Evolutionary conservation across 1,140 invertebrate genomes (phyloP).

Genomic region (Papilio aristodemus): DNA sequence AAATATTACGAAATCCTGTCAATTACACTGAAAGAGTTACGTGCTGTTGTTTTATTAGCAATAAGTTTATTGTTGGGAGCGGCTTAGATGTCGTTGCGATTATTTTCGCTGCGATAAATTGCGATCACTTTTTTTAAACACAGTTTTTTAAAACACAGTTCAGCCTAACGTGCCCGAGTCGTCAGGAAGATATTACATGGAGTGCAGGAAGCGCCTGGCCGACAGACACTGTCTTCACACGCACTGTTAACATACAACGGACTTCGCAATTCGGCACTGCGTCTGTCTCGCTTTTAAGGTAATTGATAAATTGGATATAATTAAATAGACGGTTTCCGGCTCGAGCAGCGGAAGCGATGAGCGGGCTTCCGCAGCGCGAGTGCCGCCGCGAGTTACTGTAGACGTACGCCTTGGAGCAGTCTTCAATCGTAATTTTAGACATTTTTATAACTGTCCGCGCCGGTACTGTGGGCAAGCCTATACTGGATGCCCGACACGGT

Average conservation of each 20-base stretch:
- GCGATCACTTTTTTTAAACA: too few relatives aligned
- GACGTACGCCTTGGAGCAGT: not conserved
- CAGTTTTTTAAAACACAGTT: too few relatives aligned
- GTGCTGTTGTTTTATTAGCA: too few relatives aligned
- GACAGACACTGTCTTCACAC: not conserved
- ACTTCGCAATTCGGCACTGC: not conserved
- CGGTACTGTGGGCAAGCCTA: not conserved
- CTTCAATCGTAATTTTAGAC: constrained; percentile 3
- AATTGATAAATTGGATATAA: not conserved
- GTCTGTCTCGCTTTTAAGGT: not conserved
- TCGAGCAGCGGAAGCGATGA: not conserved
- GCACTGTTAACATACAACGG: not conserved
- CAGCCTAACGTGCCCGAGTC: too few relatives aligned
- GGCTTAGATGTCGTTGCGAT: too few relatives aligned
- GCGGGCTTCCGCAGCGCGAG: not conserved
- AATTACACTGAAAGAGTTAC: too few relatives aligned
- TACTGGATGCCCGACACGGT: not conserved
- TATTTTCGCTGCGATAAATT: too few relatives aligned
- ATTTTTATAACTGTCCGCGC: not conserved
- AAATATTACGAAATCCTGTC: too few relatives aligned
- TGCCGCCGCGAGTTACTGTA: not conserved
- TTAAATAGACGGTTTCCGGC: not conserved
- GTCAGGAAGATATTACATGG: too few relatives aligned
- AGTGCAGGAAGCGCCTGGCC: not conserved
- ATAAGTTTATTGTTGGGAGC: too few relatives aligned